Base-by-base conservation (phyloP, 2,797 vertebrate genomes). In the Lerista edwardsae region DNA sequence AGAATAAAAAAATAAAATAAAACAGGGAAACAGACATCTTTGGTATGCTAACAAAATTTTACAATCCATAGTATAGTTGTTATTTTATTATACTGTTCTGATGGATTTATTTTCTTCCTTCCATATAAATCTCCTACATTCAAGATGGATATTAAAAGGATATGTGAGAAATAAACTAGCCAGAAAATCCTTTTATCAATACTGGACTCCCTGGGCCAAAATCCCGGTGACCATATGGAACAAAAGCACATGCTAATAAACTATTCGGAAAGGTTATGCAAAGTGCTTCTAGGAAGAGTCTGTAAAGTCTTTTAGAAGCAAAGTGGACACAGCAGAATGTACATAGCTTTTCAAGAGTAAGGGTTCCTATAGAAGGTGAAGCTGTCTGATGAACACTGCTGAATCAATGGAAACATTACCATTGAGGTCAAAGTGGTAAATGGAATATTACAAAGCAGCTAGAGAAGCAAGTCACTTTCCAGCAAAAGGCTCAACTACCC, bases 31-130 rank as follows among this genome's bases (percentile, higher is more conserved):
- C 87, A 91, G 84, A 67, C 84, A 91, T 67, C 83, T 80, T 0
- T 80, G 80, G 78, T 90, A 89, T 90, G 87, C 75, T 80, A 89
- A 81, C 77, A 90, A 65, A 68, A 88, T 80, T 90, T 91, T 88
- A 91, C 67, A 86, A 36, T 51, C 83, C 34, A n/a, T 1, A 21
- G n/a, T 15, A 3, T 85, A 91, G 87, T 89, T 91, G 86, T 86
- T 89, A 90, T 87, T 79, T 90, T 83, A 74, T 73, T 88, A 59
- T 72, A 47, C 84, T 10, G 44, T n/a, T 83, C 83, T 76, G 82
- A 88, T 65, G 73, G 82, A 57, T 92, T 89, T 86, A 34, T 93
- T 90, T 91, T 90, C 86, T 87, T 83, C 76, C 55, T 80, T 83
- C 67, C 39, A 0, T 3, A 21, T 7, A 83, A 69, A 86, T 36